Conservation (phyloP, 2,888 invertebrate genomes). For the Sympetrum striolatum region DNA sequence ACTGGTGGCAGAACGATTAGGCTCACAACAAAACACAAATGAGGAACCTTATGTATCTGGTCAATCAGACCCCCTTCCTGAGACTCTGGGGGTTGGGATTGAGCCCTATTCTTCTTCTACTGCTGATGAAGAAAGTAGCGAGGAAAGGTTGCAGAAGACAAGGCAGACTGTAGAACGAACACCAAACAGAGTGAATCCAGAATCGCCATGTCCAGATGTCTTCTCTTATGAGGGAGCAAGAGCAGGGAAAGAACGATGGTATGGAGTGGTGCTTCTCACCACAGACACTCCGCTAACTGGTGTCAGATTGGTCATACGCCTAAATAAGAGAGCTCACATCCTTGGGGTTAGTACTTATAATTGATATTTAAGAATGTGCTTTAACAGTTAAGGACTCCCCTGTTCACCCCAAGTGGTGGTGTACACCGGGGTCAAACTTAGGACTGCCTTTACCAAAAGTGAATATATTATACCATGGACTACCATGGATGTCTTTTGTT, state of each 20-base stretch:
- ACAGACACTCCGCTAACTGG: conserved; percentile 67
- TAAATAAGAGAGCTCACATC: conserved; percentile 67
- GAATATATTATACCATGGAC: no score
- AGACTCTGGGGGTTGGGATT: not conserved
- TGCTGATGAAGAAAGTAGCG: not conserved
- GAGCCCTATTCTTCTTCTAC: no score
- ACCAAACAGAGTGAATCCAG: conserved; percentile 28
- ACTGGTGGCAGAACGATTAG: not conserved
- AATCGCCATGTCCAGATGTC: conserved; percentile 66
- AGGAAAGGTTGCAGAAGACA: not conserved
- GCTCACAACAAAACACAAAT: not conserved
- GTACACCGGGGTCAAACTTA: no score
- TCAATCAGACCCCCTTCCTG: not conserved
- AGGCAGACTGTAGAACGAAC: not conserved
- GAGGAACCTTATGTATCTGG: not conserved
- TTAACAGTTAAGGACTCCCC: no score
- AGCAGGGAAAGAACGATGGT: conserved; percentile 67
- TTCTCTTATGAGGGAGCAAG: conserved; percentile 66
- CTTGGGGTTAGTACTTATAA: conserved; percentile 64
- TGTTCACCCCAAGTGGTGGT: no score
- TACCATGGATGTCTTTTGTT: no score
- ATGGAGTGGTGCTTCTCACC: conserved; percentile 66
- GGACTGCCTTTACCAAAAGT: no score
- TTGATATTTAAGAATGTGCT: not conserved
- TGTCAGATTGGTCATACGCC: conserved; percentile 65